Base-by-base conservation (phyloP, 2,888 invertebrate species). In the Drosophila maculinotata region DNA sequence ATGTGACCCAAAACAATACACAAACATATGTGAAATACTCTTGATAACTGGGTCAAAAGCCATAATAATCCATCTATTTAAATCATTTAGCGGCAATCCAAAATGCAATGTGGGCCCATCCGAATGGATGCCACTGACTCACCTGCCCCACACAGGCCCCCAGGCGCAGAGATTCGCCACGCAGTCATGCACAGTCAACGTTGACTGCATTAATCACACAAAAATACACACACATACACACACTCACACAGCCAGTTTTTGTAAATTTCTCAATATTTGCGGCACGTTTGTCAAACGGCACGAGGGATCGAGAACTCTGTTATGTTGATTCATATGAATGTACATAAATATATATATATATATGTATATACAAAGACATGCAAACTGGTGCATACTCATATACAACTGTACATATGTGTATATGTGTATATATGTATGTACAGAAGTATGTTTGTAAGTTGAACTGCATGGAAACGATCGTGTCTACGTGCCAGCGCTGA, bases 61-160 rank as follows among this genome's bases (percentile, higher is more conserved):
- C 67, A 69, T 64, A 41, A 60, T 67, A 63, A 65, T 71, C 48
- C 58, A 63, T 77, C 75, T 72, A 79, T 78, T 83, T 68, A 72
- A 76, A 80, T 77, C 78, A 77, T 75, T 80, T 83, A 80, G 71
- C 69, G 75, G 75, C 77, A 83, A 83, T 80, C 77, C n/a, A n/a
- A 68, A 77, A 80, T 66, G 69, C 59, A 71, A 39, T 62, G 64
- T 25, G 67, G 39, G 45, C 33, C 25, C 51, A 58, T 28, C 48
- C 30, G 39, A n/a, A 48, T 36, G 49, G 39, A 51, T 35, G 36
- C 30, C 12, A 36, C 47, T 69, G 73, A 73, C 45, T 73, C 66
- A 69, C 52, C 62, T 49, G 38, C 42, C 53, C 39, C 60, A 39
- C 57, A 31, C 54, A 54, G 17, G 56, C 15, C 51, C n/a, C 47